Conservation (phyloP, 2,888 invertebrate genomes). For the Rhodophaea formosa region DNA sequence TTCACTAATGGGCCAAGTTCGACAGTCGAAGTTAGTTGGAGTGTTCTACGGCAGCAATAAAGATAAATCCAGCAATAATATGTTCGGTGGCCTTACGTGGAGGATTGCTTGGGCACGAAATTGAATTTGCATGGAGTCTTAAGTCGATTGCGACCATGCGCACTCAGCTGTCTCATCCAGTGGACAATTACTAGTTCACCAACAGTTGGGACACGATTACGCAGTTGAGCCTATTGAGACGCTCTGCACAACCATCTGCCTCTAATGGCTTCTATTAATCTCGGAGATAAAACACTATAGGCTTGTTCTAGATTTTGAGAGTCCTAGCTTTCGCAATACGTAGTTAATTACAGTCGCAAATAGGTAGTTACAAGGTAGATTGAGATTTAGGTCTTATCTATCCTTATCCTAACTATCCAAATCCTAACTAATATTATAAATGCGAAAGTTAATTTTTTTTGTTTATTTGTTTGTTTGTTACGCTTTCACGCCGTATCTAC, state of each 20-base stretch:
- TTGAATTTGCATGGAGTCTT: constrained; percentile 81
- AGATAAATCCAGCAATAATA: constrained; percentile 82
- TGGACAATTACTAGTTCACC: constrained; percentile 67
- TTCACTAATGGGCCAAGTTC: constrained; percentile 80
- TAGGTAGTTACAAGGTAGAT: not conserved
- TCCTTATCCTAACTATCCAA: no score
- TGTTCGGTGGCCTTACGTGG: constrained; percentile 78
- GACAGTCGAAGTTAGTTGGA: constrained; percentile 80
- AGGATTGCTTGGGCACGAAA: constrained; percentile 76
- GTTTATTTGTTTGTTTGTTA: no score
- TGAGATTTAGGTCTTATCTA: not conserved
- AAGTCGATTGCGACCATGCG: constrained; percentile 71
- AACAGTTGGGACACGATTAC: constrained; percentile 60
- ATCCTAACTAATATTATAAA: no score
- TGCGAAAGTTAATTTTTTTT: no score
- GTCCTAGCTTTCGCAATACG: not conserved
- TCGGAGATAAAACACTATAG: constrained; percentile 11
- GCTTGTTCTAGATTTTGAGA: constrained; percentile 8
- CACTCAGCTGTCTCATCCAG: constrained; percentile 55
- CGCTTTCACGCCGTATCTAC: no score
- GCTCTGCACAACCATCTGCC: constrained; percentile 17
- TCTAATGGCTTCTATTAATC: constrained; percentile 19
- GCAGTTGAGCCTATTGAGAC: constrained; percentile 52
- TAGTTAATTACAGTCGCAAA: not conserved
- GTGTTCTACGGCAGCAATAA: constrained; percentile 79